phyloP scores from a whole-genome alignment of 2,113 vertebrate genomes.

The Brachyhypopomus gauderio region DNA sequence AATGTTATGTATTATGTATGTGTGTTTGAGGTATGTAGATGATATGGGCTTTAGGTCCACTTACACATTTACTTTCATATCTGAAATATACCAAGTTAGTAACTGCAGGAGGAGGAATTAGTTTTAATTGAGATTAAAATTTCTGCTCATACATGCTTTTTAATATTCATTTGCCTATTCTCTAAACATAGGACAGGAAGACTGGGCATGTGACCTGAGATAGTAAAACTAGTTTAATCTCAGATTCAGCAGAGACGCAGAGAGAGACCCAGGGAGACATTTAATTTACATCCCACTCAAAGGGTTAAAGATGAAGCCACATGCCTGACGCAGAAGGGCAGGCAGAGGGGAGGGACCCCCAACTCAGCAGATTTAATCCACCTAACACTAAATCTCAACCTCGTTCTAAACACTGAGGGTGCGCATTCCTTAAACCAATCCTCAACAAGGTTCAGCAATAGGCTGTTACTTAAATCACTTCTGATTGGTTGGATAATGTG shows the following conservation, averaged over 20 bases:
- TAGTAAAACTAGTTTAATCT: neutral
- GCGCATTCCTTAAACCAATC: neutral
- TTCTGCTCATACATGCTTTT: neutral
- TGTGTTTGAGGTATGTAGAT: constrained; percentile 16
- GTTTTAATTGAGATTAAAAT: neutral
- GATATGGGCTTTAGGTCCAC: neutral
- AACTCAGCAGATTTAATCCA: constrained; percentile 74
- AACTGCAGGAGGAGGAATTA: constrained; percentile 7
- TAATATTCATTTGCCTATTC: neutral
- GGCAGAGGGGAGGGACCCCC: neutral
- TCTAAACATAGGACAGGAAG: neutral
- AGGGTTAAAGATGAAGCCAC: constrained; percentile 72
- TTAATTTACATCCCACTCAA: constrained; percentile 64
- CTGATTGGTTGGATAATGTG: neutral
- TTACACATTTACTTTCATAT: neutral
- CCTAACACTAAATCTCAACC: constrained; percentile 71
- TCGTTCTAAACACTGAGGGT: constrained; percentile 73
- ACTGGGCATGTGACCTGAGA: neutral
- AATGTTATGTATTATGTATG: neutral
- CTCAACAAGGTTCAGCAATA: neutral
- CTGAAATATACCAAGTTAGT: constrained; percentile 8
- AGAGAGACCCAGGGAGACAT: neutral
- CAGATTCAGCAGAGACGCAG: neutral
- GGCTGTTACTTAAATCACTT: neutral
- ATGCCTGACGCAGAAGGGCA: neutral